Evolutionary conservation across 2,113 vertebrate species (phyloP).

Genomic region (Pipra filicauda): DNA sequence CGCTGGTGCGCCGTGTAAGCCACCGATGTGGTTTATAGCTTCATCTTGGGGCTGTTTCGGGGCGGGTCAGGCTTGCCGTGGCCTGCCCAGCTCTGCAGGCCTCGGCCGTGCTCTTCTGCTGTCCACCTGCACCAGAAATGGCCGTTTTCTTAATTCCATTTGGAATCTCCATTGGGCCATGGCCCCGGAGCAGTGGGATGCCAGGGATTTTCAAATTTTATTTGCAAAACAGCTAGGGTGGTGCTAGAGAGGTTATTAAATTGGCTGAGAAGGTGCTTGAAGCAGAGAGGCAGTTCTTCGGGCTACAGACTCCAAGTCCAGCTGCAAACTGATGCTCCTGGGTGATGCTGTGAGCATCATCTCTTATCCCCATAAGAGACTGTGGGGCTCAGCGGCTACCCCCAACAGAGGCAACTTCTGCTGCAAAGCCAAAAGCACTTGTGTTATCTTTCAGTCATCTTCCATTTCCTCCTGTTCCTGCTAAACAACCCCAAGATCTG

Average conservation of each 20-base stretch:
- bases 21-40: background rate
- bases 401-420: background rate
- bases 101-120: background rate
- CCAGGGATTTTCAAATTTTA: too few species aligned
- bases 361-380: background rate
- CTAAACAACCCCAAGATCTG: background rate
- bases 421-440: background rate
- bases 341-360: background rate
- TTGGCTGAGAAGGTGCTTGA: background rate
- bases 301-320: background rate
- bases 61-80: background rate
- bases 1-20: background rate
- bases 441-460: fast-evolving
- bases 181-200: background rate
- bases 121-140: fast-evolving
- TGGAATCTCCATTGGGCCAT: fast-evolving
- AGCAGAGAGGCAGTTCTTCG: background rate
- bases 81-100: background rate
- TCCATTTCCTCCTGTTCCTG: background rate
- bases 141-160: fast-evolving
- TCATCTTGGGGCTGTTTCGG: background rate
- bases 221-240: background rate
- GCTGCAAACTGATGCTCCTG: too few species aligned
- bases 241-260: background rate
- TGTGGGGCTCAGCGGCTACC: fast-evolving